Conservation (phyloP, 2,888 invertebrate genomes). For the Drosophila borealis region DNA sequence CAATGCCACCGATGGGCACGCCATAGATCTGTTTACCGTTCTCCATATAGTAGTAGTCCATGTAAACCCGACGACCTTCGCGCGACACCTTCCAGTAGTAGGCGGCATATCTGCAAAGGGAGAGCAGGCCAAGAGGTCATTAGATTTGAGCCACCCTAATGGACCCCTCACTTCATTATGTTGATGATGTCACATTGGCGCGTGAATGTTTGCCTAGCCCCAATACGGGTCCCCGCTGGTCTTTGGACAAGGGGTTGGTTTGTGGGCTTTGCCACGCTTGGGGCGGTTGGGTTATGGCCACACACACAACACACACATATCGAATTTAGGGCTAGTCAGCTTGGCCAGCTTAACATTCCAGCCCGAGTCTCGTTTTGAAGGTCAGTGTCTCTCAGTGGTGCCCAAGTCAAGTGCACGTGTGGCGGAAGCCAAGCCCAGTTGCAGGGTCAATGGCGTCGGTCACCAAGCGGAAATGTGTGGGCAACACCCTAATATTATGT, state of each 20-base stretch:
- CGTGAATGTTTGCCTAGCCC: constrained; percentile 46
- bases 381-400: constrained; percentile 36
- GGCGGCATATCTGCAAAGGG: constrained; percentile 88
- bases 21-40: constrained; percentile 94
- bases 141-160: constrained; percentile 38
- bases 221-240: constrained; percentile 3
- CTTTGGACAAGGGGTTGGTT: constrained; percentile 10
- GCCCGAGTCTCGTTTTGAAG: background rate
- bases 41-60: constrained; percentile 91
- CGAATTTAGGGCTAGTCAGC: constrained; percentile 38
- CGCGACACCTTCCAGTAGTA: constrained; percentile 89
- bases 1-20: constrained; percentile 94
- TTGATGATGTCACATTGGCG: constrained; percentile 62
- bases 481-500: background rate
- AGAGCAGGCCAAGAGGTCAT: constrained; percentile 12
- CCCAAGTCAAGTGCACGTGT: constrained; percentile 42
- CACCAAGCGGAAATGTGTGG: constrained; percentile 13
- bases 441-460: constrained; percentile 18
- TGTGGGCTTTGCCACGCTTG: no score
- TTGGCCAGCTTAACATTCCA: constrained; percentile 20
- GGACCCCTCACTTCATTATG: constrained; percentile 25
- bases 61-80: constrained; percentile 89
- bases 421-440: constrained; percentile 25
- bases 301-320: constrained; percentile 12
- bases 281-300: no score